Conservation (phyloP, 2,797 vertebrate genomes). For the Liasis olivaceus region DNA sequence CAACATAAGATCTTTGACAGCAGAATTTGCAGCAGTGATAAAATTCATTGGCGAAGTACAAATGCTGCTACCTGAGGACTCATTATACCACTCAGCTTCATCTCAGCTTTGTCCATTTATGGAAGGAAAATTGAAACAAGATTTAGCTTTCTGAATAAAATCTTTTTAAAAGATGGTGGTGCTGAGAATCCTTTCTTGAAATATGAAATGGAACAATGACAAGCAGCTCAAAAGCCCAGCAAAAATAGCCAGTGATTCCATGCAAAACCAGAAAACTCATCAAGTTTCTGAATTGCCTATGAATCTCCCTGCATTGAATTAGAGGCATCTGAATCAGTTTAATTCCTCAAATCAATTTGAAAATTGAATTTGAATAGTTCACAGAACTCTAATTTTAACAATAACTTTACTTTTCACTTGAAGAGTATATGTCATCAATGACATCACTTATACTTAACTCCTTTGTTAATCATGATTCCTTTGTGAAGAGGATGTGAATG, state of each 20-base stretch:
- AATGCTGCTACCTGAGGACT: neutral
- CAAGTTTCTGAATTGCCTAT: neutral
- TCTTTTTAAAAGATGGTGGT: too few relatives aligned
- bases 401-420: too few relatives aligned
- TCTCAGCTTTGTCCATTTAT: neutral
- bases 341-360: neutral
- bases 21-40: neutral
- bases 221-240: too few relatives aligned
- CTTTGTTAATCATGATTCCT: too few relatives aligned
- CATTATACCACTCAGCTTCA: neutral
- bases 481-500: too few relatives aligned
- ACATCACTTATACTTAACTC: too few relatives aligned
- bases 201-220: too few relatives aligned
- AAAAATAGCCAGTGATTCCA: too few relatives aligned
- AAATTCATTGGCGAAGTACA: neutral
- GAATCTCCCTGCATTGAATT: neutral
- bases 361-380: neutral
- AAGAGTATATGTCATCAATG: too few relatives aligned
- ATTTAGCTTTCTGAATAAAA: neutral
- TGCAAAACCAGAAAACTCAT: neutral
- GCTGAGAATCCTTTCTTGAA: too few relatives aligned
- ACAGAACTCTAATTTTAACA: neutral
- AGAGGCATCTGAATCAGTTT: neutral
- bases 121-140: neutral
- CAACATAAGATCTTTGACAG: neutral